A percentile compares a stretch with the other conserved stretches of the same genome.
These are phyloP conservation scores for Synanthedon myopaeformis DNA, from an alignment of 2,888 invertebrate species.

Conservation along the genomic window DNA sequence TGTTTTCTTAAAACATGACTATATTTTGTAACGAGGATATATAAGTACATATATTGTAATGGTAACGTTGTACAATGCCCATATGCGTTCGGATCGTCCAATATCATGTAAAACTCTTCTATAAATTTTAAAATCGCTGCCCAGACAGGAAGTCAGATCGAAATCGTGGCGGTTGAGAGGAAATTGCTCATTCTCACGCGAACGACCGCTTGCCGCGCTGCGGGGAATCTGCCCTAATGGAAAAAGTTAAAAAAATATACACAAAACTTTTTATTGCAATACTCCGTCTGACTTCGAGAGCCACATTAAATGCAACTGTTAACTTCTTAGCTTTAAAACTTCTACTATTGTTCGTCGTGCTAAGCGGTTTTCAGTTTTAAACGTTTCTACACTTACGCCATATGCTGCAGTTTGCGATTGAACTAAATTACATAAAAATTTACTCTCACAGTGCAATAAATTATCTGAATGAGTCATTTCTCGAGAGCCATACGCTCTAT, in stretches of 20 bases:
- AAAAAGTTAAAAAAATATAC: conserved; percentile 62
- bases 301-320: background rate
- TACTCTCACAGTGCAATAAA: too few relatives aligned
- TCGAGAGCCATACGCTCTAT: too few relatives aligned
- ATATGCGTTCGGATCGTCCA: conserved; percentile 22
- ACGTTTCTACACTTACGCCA: background rate
- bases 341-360: background rate
- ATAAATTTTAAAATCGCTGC: conserved; percentile 67
- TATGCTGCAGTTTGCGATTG: too few relatives aligned
- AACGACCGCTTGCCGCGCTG: conserved; percentile 44
- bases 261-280: conserved; percentile 56
- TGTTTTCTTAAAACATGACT: too few relatives aligned
- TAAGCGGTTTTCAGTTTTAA: background rate
- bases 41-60: too few relatives aligned
- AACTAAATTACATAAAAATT: too few relatives aligned
- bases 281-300: conserved; percentile 6
- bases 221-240: conserved; percentile 59
- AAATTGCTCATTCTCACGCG: conserved; percentile 70
- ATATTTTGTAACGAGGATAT: too few relatives aligned
- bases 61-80: too few relatives aligned
- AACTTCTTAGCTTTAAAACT: background rate
- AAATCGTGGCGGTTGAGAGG: conserved; percentile 62
- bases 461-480: too few relatives aligned
- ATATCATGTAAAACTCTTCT: conserved; percentile 58
- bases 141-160: conserved; percentile 67